phyloP scores from a whole-genome alignment of 2,888 invertebrate species.

The Onthophagus sagittarius region DNA sequence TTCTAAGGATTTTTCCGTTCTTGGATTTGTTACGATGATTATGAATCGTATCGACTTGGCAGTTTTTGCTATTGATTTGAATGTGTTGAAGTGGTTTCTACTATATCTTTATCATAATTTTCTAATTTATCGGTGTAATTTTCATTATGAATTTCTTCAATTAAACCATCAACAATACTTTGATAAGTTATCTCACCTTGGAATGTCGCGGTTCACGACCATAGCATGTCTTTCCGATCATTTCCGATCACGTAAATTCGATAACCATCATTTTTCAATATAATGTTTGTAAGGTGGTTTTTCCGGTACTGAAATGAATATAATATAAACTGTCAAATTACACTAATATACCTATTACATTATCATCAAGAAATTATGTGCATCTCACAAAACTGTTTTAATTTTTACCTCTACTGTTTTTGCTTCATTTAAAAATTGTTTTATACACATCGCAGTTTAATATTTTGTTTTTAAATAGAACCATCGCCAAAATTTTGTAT shows the following conservation, averaged over 20 bases:
- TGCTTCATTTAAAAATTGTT: conserved; percentile 34
- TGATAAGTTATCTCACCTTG: neutral
- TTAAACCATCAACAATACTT: no score
- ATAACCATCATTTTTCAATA: no score
- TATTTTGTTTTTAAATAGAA: conserved; percentile 30
- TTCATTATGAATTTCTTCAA: neutral
- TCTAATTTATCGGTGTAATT: neutral
- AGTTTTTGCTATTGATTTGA: neutral
- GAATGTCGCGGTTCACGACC: conserved; percentile 24
- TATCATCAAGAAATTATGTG: no score
- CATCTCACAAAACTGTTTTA: no score
- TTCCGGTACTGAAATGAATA: no score
- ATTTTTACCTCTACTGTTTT: no score
- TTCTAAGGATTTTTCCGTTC: neutral
- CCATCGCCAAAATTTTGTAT: conserved; percentile 21
- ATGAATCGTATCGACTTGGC: neutral
- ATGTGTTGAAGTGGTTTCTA: neutral
- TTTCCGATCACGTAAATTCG: no score
- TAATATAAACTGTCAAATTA: no score
- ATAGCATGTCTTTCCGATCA: no score
- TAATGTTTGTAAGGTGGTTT: no score
- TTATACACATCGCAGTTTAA: conserved; percentile 33
- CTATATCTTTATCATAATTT: neutral
- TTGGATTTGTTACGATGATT: neutral
- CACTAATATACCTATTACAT: no score